Base-by-base conservation (phyloP, 2,888 invertebrate genomes). In the Drosophila demipolita region DNA sequence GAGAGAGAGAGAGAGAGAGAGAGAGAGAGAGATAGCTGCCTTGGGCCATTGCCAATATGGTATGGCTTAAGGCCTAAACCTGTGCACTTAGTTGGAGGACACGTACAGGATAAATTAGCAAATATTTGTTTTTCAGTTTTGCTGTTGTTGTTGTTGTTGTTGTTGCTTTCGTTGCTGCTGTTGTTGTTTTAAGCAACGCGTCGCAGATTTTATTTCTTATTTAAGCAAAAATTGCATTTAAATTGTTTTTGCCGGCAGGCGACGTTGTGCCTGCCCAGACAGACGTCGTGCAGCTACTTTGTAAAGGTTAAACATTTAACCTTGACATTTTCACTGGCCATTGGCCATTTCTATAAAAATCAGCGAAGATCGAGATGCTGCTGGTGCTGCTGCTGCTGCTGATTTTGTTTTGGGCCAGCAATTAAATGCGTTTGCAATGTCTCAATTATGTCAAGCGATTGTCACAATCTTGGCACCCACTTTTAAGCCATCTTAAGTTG, bases 51-150 rank as follows among this genome's bases (percentile, higher is more conserved):
- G 83, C 66, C 72, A 68, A 68, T 74, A 75, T 61, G 78, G 65
- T 45, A 63, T 70, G 78, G 78, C 78, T 77, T 77, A 80, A 70
- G 78, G 73, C 71, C 73, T 62, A 76, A 82, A 71, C 82, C 84
- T 87, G 88, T 89, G 85, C 85, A 86, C 85, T 86, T 86, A 86
- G 88, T 80, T 83, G 80, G 89, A 90, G 87, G 91, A 90, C 91
- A 90, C 91, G 89, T 87, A 85, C 87, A 87, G 91, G 91, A 90
- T 91, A 90, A 90, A 90, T 90, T 91, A 90, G 90, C 90, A 91
- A 90, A 90, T 90, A 90, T 90, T 90, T 90, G 91, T 87, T 87
- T 86, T 81, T 72, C 71, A 74, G 79, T 78, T 66, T 61, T 49
- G 52, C 58, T 66, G 65, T 55, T 71, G 68, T 65, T 70, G 49